Conservation (phyloP, 2,797 vertebrate genomes). For the Paguma larvata region DNA sequence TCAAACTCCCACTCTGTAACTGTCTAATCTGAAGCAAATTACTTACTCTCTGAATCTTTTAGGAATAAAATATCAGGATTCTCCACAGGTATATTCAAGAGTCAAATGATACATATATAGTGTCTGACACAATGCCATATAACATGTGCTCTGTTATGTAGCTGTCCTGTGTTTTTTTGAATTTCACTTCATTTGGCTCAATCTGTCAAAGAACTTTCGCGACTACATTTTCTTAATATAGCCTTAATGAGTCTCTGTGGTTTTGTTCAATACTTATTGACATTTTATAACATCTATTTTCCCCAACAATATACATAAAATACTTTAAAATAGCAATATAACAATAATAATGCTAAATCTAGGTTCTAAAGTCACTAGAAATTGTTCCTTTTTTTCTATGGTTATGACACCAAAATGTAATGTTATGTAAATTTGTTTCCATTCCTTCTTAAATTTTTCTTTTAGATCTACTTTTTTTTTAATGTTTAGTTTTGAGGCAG, state of each 20-base stretch:
- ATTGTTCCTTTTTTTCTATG: neutral
- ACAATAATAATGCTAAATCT: conserved; percentile 33
- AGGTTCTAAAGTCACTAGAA: conserved; percentile 44
- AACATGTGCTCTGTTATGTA: neutral
- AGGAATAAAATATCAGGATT: neutral
- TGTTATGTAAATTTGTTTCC: neutral
- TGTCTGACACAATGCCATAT: neutral
- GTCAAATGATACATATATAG: neutral
- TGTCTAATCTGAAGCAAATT: conserved; percentile 38
- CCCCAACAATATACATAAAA: neutral
- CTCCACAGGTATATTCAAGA: neutral
- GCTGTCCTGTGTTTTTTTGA: neutral
- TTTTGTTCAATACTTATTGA: conserved; percentile 46
- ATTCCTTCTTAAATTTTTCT: conserved; percentile 43
- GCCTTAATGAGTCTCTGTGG: neutral
- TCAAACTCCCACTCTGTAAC: neutral
- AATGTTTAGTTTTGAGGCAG: too few relatives aligned
- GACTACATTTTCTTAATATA: conserved; percentile 16
- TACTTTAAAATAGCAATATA: conserved; percentile 42
- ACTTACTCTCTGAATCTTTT: neutral
- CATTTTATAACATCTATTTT: conserved; percentile 44
- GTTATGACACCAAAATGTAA: neutral
- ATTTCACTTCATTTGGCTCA: conserved; percentile 47
- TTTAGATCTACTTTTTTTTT: neutral
- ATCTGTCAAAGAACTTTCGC: conserved; percentile 6